These are phyloP conservation scores for Darevskia nairensis DNA, from an alignment of 2,797 vertebrate genomes.

Conservation along the genomic window DNA sequence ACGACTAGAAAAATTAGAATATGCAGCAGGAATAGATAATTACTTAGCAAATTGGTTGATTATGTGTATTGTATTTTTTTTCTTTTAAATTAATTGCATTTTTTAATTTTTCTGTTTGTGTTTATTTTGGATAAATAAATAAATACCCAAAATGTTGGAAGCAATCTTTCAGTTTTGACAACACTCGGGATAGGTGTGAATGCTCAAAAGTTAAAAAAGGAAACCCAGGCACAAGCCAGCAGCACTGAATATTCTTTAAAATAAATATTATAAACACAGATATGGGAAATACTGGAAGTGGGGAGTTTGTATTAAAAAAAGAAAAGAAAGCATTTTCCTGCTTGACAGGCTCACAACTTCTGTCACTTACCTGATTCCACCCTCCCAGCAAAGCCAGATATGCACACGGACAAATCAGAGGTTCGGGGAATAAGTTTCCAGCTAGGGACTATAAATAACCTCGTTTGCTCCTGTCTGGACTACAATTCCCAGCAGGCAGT, in stretches of 20 bases:
- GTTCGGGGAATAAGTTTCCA: background rate
- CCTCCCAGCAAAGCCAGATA: background rate
- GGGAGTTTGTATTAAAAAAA: background rate
- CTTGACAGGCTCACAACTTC: background rate
- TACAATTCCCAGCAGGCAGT: conserved; percentile 33
- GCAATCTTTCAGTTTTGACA: background rate
- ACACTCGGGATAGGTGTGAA: background rate
- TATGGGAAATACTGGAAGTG: background rate
- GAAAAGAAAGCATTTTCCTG: background rate
- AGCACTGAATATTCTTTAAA: background rate
- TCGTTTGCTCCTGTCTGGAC: background rate
- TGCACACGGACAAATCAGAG: too few species aligned
- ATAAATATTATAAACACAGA: background rate
- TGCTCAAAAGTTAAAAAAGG: background rate
- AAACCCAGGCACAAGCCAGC: too few species aligned
- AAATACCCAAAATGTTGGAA: background rate
- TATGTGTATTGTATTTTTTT: too few species aligned
- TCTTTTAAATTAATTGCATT: too few species aligned
- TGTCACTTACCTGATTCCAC: background rate
- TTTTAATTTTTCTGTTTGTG: too few species aligned
- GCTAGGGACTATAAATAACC: background rate
- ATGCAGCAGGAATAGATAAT: too few species aligned
- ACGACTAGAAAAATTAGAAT: too few species aligned
- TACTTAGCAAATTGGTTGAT: too few species aligned
- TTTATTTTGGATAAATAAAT: background rate